Base-by-base conservation (phyloP, 2,113 vertebrate genomes). In the Bubo blakistoni region DNA sequence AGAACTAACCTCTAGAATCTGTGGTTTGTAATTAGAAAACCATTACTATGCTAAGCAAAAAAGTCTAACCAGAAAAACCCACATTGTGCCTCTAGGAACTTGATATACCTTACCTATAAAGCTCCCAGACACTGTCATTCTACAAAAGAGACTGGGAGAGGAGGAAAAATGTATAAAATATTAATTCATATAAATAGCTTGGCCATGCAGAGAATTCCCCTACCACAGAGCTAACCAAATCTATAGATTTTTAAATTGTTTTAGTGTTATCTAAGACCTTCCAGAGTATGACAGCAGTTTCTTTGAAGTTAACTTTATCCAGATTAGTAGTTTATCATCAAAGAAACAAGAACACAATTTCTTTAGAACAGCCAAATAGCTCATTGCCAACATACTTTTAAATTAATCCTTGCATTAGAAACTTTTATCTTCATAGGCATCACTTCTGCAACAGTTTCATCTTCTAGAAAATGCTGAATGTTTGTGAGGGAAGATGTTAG, bases 341-440 rank as follows among this genome's bases (percentile, higher is more conserved):
- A 95, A 91, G 91, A 95, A 92, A 91, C 9, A 82, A 91, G 76
- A 80, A 82, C 10, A 65, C 42, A 67, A 4, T 74, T 71, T 76
- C 79, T 67, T 80, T 81, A 82, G 59, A 95, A 88, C 27, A 92
- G 40, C 26, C 93, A 96, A 94, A 72, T 54, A 92, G 42, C 72
- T 94, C 40, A 47, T 25, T 87, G 84, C 93, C 86, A 91, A 98
- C 96, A 77, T 98, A 99, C 99, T 98, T 99, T 99, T 82, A 99
- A 95, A 95, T 99, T 98, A 95, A 99, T 97, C 90, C 97, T 98
- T n/a, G 98, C 98, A 96, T 99, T 99, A 94, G 97, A 98, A 97
- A 99, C 97, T 86, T 98, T 98, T 97, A 99, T 99, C 98, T 99
- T 99, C 99, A 99, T 99, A 78, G 99, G 99, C 98, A 99, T 98